Percentiles rank a stretch among this genome's conserved stretches.
These are phyloP conservation scores for Plutella xylostella DNA, from an alignment of 2,888 invertebrate species.

Conservation along the genomic window DNA sequence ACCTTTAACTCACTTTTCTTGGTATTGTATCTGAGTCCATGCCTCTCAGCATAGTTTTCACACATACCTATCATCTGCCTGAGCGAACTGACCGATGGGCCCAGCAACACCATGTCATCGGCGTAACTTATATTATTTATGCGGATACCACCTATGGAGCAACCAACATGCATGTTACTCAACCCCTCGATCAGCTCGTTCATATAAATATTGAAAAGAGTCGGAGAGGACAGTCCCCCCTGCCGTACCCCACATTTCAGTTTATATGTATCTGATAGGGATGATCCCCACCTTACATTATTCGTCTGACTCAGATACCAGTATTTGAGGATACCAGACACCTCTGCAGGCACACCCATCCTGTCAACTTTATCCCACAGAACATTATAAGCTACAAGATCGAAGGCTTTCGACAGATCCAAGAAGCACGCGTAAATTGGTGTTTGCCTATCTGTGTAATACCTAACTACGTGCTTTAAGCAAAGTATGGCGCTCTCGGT, in stretches of 20 bases:
- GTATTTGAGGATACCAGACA: constrained; percentile 10
- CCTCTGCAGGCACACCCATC: constrained; percentile 4
- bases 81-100: too few species aligned
- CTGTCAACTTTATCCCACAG: constrained; percentile 14
- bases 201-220: too few species aligned
- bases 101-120: too few species aligned
- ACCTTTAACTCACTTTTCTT: too few species aligned
- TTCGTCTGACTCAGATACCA: constrained; percentile 19
- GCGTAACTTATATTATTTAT: too few species aligned
- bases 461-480: background rate
- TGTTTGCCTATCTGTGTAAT: background rate
- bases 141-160: too few species aligned
- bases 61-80: too few species aligned
- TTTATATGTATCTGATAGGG: constrained; percentile 1
- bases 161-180: too few species aligned
- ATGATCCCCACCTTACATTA: constrained; percentile 15
- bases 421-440: too few species aligned
- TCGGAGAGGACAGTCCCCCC: background rate
- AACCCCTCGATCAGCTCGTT: too few species aligned
- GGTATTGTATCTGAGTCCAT: too few species aligned
- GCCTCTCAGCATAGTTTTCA: too few species aligned
- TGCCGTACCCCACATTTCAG: constrained; percentile 9
- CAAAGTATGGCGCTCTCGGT: background rate
- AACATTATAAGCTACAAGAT: background rate
- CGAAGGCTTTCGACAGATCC: background rate